A percentile compares a stretch with the other conserved stretches of the same genome.
Conservation (phyloP, 2,797 vertebrate species). For the Scleropages formosus region DNA sequence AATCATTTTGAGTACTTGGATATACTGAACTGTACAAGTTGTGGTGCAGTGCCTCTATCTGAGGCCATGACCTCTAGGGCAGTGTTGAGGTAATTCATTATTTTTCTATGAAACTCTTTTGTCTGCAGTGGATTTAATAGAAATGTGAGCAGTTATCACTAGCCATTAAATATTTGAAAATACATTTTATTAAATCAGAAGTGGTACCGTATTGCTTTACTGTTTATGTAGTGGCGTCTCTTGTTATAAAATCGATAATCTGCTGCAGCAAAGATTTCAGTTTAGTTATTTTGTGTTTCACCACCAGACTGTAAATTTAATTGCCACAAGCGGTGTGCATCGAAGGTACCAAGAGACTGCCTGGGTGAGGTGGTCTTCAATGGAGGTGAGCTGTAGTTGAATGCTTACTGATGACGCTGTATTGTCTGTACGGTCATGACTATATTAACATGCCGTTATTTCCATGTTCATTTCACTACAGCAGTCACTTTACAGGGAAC, state of each 20-base stretch:
- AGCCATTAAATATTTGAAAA: too few relatives aligned
- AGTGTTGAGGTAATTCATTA: too few relatives aligned
- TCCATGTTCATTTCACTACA: too few relatives aligned
- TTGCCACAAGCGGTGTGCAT: slow-evolving; percentile 93
- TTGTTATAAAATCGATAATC: background rate
- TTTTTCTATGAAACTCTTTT: too few relatives aligned
- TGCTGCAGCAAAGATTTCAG: background rate
- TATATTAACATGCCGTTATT: too few relatives aligned
- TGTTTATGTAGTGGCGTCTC: background rate
- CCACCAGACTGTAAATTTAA: slow-evolving; percentile 92
- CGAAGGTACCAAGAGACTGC: slow-evolving; percentile 96
- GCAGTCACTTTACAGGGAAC: too few relatives aligned
- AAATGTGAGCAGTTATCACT: background rate
- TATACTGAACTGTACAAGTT: too few relatives aligned
- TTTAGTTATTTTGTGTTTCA: slow-evolving; percentile 13
- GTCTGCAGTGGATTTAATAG: too few relatives aligned
- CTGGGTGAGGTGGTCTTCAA: slow-evolving; percentile 94
- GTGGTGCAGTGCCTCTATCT: too few relatives aligned
- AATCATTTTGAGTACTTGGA: background rate
- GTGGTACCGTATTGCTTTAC: background rate
- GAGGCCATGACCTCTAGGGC: too few relatives aligned
- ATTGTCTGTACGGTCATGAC: too few relatives aligned
- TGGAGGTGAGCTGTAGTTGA: slow-evolving; percentile 72
- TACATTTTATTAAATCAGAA: background rate
- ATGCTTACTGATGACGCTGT: background rate